phyloP scores from a whole-genome alignment of 2,797 vertebrate genomes.

The Podarcis lilfordi region DNA sequence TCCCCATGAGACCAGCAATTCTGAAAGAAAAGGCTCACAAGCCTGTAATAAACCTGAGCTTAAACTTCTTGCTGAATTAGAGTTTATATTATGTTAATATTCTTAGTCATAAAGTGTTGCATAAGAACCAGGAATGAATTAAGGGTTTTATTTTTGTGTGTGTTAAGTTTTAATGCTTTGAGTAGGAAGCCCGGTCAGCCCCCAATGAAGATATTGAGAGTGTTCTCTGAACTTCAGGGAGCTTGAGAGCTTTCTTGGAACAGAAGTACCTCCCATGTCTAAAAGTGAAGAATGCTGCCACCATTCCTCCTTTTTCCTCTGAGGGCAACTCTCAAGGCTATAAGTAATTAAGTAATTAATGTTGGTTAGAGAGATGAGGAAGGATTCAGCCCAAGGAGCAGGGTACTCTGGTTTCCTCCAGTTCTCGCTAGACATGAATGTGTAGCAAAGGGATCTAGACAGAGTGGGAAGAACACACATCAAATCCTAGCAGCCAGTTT shows the following conservation, averaged over 20 bases:
- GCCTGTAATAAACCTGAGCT: background rate
- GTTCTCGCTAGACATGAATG: no score
- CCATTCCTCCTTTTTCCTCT: no score
- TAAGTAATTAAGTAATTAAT: no score
- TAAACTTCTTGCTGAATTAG: constrained; percentile 29
- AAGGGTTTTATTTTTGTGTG: background rate
- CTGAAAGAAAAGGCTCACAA: background rate
- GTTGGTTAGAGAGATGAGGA: no score
- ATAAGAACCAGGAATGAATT: constrained; percentile 36
- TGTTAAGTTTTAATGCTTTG: background rate
- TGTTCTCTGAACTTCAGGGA: constrained; percentile 32
- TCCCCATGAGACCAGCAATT: background rate
- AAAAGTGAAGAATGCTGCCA: no score
- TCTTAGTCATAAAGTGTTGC: constrained; percentile 38
- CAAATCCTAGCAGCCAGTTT: no score
- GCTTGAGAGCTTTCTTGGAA: background rate
- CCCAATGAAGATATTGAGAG: constrained; percentile 46
- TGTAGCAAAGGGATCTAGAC: no score
- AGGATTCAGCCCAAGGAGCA: no score
- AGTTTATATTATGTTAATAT: constrained; percentile 39
- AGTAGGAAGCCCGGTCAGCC: constrained; percentile 49
- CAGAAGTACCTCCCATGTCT: no score
- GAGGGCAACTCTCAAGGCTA: no score
- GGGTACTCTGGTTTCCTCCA: no score
- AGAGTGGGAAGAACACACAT: no score